Evolutionary conservation across 1,140 invertebrate genomes (phyloP), one percentile per base, ranked within the genome.

Genomic region (Microplitis demolitor): DNA sequence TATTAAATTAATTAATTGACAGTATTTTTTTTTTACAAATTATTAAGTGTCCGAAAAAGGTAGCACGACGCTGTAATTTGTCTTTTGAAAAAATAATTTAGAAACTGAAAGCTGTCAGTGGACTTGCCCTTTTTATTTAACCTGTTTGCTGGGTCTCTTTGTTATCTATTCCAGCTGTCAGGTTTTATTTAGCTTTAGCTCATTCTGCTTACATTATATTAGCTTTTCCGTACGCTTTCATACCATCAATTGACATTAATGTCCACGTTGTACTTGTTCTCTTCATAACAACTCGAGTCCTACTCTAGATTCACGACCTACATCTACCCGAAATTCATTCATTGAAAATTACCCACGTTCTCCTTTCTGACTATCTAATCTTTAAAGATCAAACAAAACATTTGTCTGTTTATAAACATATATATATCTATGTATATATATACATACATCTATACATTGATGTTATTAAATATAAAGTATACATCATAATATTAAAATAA

Each of bases 201-300:
- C 51, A 14, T 14, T 24, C 56, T 39, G 60, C 66, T 69, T 75
- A 77, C 73, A 77, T 74, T 74, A 79, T 58, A 53, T 53, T 69
- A 33, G 33, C 61, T 13, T 45, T 72, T 67, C 62, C 24, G 37
- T 14, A 50, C 39, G 62, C 58, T 70, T 67, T 76, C 73, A 66
- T 76, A 45, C 33, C 58, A 50, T 71, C 70, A 74, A 73, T 77
- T 74, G 60, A 66, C 54, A 50, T 62, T 75, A 75, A 75, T 75
- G 66, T 67, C 58, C 68, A 45, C 68, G 66, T 66, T 67, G 33
- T 69, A 53, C 58, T 63, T 60, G 34, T 37, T 24, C 56, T 45
- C 34, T 67, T 45, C 13, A 16, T 16, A 54, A 33, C 66, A 45
- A 45, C 6, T 45, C 35, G 31, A 34, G 33, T 69, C 54, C 61